phyloP scores from a whole-genome alignment of 2,888 invertebrate genomes.

The Eristalinus sepulchralis region DNA sequence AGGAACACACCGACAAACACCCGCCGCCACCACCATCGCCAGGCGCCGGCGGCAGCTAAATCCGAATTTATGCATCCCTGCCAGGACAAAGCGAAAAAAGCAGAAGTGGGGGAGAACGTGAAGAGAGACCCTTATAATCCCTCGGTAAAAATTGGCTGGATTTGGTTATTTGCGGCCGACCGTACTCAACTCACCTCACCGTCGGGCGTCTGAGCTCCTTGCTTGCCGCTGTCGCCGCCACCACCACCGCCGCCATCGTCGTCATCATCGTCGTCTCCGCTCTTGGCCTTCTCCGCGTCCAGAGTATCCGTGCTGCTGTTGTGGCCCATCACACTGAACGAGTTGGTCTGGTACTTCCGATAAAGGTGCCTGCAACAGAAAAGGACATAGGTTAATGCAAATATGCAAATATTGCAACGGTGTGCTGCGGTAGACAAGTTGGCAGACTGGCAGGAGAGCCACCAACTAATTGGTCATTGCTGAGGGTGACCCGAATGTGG shows the following conservation, averaged over 20 bases:
- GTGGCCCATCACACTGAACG: slow-evolving; percentile 66
- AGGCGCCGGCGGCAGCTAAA: slow-evolving; percentile 21
- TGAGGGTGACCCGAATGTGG: slow-evolving; percentile 24
- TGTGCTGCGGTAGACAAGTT: slow-evolving; percentile 1
- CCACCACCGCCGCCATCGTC: slow-evolving; percentile 71
- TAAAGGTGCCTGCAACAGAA: slow-evolving; percentile 72
- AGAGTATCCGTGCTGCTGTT: slow-evolving; percentile 66
- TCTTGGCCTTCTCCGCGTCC: slow-evolving; percentile 72
- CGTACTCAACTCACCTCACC: slow-evolving; percentile 53
- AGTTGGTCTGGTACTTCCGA: slow-evolving; percentile 72
- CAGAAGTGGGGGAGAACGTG: background rate
- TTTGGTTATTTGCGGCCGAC: slow-evolving; percentile 37
- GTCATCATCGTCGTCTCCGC: slow-evolving; percentile 70
- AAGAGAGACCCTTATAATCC: slow-evolving; percentile 46
- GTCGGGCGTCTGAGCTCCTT: slow-evolving; percentile 39
- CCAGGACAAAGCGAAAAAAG: background rate
- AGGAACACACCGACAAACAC: slow-evolving; percentile 19
- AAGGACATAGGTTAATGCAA: slow-evolving; percentile 55
- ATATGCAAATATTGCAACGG: slow-evolving; percentile 43
- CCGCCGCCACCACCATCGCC: background rate
- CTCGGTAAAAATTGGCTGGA: slow-evolving; percentile 46
- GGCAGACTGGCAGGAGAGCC: slow-evolving; percentile 21
- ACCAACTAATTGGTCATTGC: slow-evolving; percentile 65
- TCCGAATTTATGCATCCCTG: slow-evolving; percentile 56
- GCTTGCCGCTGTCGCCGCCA: slow-evolving; percentile 74